Conservation (phyloP, 2,113 vertebrate genomes). For the Pituophis catenifer region DNA sequence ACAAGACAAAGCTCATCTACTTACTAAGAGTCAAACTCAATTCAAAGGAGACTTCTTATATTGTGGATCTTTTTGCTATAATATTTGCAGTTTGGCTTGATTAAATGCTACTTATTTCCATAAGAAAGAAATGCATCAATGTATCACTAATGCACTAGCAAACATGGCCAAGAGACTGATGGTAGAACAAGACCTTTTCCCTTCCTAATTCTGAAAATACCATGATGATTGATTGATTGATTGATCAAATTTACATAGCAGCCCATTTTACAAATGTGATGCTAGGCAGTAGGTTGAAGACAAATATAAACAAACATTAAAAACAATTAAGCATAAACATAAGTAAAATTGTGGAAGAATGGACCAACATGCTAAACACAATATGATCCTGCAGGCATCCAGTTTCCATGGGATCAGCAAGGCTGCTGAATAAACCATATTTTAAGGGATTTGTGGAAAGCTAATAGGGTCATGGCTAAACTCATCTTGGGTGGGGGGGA, state of each 20-base stretch:
- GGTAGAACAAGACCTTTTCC: neutral
- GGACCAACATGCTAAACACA: neutral
- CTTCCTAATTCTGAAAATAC: neutral
- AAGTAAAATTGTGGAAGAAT: neutral
- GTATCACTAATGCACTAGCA: neutral
- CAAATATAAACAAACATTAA: neutral
- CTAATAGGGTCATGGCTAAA: neutral
- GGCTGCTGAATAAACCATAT: neutral
- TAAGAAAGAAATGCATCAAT: neutral
- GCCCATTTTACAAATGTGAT: neutral
- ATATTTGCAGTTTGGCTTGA: neutral
- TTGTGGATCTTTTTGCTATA: neutral
- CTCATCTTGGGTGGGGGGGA: neutral
- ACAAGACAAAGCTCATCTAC: neutral
- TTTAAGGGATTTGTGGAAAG: neutral
- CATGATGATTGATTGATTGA: neutral
- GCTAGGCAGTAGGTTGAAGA: neutral
- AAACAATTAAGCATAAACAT: neutral
- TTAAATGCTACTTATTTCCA: neutral
- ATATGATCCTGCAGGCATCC: neutral
- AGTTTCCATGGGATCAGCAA: neutral
- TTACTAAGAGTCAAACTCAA: neutral
- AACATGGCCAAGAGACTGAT: neutral
- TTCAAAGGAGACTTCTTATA: neutral
- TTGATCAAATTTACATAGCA: neutral